Percentiles rank a stretch among this genome's conserved stretches.
Conservation (phyloP, 2,797 vertebrate genomes). For the Coluber constrictor region DNA sequence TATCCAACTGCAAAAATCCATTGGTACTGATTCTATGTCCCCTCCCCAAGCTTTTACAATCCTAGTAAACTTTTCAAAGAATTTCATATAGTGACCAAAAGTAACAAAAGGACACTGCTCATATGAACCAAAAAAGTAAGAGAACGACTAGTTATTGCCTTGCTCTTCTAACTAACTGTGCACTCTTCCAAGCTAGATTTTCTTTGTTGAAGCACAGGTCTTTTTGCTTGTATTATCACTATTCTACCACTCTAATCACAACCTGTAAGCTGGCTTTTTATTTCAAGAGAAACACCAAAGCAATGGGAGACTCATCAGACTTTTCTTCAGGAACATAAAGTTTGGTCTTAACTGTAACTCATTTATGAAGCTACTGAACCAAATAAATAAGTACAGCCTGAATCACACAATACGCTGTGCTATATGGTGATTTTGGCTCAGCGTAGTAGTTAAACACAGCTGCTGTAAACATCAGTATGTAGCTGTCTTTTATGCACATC, state of each 20-base stretch:
- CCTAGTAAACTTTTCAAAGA: neutral
- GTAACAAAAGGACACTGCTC: neutral
- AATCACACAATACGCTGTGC: neutral
- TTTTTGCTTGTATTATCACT: neutral
- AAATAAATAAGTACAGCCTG: neutral
- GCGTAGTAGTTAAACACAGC: neutral
- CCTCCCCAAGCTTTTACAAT: neutral
- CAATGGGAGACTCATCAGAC: neutral
- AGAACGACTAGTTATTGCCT: neutral
- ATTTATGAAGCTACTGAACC: neutral
- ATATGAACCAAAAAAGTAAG: neutral
- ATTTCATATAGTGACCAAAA: neutral
- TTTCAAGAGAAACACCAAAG: neutral
- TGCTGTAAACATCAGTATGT: neutral
- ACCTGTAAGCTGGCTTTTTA: neutral
- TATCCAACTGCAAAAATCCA: neutral
- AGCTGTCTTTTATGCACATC: neutral
- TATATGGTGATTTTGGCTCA: neutral
- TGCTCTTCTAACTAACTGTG: neutral
- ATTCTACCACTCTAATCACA: neutral
- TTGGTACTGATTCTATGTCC: neutral
- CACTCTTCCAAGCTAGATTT: neutral
- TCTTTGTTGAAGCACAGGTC: neutral
- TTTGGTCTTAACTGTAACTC: neutral
- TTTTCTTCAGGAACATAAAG: neutral